Evolutionary conservation across 1,140 invertebrate genomes (phyloP).

Genomic region (Myzus persicae): DNA sequence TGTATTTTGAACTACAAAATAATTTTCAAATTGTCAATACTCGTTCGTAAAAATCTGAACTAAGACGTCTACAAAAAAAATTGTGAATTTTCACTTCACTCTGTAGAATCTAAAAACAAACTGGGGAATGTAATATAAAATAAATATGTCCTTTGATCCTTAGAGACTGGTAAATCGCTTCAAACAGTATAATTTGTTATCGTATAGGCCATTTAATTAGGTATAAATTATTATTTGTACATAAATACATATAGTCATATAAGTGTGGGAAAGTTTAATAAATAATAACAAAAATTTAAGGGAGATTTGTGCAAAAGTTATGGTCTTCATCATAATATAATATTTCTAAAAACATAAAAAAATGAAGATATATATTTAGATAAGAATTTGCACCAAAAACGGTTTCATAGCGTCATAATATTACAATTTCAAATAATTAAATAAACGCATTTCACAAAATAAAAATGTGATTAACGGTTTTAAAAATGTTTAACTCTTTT

Average conservation of each 20-base stretch:
- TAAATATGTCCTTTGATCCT: neutral
- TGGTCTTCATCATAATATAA: neutral
- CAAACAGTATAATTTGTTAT: neutral
- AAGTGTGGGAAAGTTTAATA: neutral
- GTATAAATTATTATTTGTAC: too few species aligned
- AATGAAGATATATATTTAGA: neutral
- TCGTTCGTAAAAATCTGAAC: neutral
- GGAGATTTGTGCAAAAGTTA: neutral
- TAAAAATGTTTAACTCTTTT: too few species aligned
- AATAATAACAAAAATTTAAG: neutral
- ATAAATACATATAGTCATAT: too few species aligned
- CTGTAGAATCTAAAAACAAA: neutral
- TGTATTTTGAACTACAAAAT: too few species aligned
- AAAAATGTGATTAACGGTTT: too few species aligned
- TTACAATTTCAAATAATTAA: neutral
- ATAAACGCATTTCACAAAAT: too few species aligned
- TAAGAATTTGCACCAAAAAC: neutral
- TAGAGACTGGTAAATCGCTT: neutral
- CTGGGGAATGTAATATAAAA: neutral
- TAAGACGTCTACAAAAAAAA: neutral
- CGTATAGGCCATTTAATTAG: too few species aligned
- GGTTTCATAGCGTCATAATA: neutral
- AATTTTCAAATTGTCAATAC: too few species aligned
- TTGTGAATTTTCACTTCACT: neutral
- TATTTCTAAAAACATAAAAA: too few species aligned